These are phyloP conservation scores for Lypha dubia DNA, from an alignment of 2,888 invertebrate genomes.

Conservation along the genomic window DNA sequence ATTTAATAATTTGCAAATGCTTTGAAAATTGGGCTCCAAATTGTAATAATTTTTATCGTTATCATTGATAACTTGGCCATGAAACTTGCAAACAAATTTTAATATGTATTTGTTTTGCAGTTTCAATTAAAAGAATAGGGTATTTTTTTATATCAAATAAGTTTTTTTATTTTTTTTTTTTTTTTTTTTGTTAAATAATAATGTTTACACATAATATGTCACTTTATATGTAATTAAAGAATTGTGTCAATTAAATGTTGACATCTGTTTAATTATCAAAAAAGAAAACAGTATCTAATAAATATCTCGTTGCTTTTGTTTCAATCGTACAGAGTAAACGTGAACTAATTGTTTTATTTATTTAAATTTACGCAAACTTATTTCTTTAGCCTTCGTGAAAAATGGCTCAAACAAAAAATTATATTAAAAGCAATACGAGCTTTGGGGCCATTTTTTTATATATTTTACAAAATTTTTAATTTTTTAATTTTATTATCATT, in stretches of 20 bases:
- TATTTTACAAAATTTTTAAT: too few species aligned
- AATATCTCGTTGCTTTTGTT: neutral
- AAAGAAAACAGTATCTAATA: neutral
- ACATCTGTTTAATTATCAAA: constrained; percentile 6
- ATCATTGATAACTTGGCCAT: constrained; percentile 21
- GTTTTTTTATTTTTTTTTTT: neutral
- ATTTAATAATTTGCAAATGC: constrained; percentile 34
- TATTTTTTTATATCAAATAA: too few species aligned
- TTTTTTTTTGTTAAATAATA: neutral
- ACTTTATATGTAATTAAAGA: constrained; percentile 53
- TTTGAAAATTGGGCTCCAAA: constrained; percentile 1
- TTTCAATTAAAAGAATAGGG: neutral
- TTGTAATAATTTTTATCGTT: neutral
- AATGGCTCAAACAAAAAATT: too few species aligned
- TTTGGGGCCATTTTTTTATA: too few species aligned
- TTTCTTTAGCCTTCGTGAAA: too few species aligned
- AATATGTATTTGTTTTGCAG: constrained; percentile 17
- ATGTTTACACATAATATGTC: constrained; percentile 34
- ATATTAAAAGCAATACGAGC: too few species aligned
- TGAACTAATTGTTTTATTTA: neutral
- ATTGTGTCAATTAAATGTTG: constrained; percentile 57
- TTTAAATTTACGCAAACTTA: too few species aligned
- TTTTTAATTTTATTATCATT: too few species aligned
- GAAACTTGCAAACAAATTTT: neutral
- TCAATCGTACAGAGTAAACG: neutral